A percentile compares a stretch with the other conserved stretches of the same genome.
phyloP scores from a whole-genome alignment of 2,797 vertebrate species.

The Sylvilagus floridanus region DNA sequence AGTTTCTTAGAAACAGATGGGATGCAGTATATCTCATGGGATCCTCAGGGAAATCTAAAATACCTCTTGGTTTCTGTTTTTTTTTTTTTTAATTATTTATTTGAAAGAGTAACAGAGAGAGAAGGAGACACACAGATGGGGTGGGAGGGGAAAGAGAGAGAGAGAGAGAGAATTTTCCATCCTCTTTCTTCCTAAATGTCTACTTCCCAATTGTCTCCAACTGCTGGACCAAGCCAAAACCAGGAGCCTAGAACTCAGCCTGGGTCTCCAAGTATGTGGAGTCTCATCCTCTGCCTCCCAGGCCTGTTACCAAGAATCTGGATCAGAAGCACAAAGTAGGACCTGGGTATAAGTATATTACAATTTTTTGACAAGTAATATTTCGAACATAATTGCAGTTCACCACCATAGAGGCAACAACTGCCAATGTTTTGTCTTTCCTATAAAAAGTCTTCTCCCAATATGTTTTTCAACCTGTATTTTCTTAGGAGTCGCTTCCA shows the following conservation, averaged over 20 bases:
- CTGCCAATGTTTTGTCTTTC: background rate
- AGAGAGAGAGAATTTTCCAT: too few relatives aligned
- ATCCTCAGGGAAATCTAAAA: background rate
- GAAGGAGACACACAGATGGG: too few relatives aligned
- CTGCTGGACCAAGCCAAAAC: background rate
- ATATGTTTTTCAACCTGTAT: background rate
- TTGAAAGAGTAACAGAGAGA: too few relatives aligned
- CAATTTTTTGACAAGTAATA: background rate
- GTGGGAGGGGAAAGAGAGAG: too few relatives aligned
- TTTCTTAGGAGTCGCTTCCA: background rate
- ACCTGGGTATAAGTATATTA: constrained; percentile 1
- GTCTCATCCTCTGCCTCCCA: too few relatives aligned
- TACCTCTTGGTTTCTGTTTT: background rate
- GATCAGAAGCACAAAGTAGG: too few relatives aligned
- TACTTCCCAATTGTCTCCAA: too few relatives aligned
- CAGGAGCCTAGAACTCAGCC: too few relatives aligned
- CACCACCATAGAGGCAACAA: background rate
- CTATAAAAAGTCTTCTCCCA: background rate
- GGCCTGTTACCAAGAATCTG: too few relatives aligned
- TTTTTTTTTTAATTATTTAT: background rate
- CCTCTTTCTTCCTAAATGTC: background rate
- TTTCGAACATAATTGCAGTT: background rate
- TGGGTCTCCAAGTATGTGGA: too few relatives aligned
- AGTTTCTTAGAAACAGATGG: constrained; percentile 19
- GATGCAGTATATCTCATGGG: background rate